Percentiles rank a stretch among this genome's conserved stretches.
phyloP scores from a whole-genome alignment of 2,888 invertebrate genomes.

The Eupithecia inturbata region DNA sequence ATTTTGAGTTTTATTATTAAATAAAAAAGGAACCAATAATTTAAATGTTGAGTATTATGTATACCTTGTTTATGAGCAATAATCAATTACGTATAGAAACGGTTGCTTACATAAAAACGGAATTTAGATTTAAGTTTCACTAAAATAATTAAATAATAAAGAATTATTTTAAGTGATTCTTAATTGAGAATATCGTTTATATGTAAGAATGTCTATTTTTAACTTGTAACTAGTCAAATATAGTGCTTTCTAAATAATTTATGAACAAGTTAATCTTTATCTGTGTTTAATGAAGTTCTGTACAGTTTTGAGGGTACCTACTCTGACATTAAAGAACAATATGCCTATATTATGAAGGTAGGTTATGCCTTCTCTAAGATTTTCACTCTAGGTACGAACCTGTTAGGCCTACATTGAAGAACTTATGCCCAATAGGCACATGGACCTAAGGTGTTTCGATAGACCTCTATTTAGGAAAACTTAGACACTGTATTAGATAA shows the following conservation, averaged over 20 bases:
- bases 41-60: conserved; percentile 59
- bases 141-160: neutral
- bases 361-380: conserved; percentile 41
- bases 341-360: conserved; percentile 34
- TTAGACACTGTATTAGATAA: conserved; percentile 45
- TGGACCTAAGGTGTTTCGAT: conserved; percentile 39
- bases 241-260: conserved; percentile 60
- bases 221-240: conserved; percentile 60
- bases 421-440: conserved; percentile 30
- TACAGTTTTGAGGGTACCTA: conserved; percentile 27
- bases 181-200: conserved; percentile 25
- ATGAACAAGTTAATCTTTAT: conserved; percentile 32
- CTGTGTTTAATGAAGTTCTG: conserved; percentile 22
- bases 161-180: neutral
- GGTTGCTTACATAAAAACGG: conserved; percentile 46
- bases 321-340: conserved; percentile 36
- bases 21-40: conserved; percentile 65
- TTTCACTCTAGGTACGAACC: conserved; percentile 42
- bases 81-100: conserved; percentile 69
- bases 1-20: conserved; percentile 46
- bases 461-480: conserved; percentile 39
- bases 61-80: conserved; percentile 75
- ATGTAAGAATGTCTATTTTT: conserved; percentile 68
- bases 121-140: neutral
- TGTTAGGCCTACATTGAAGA: conserved; percentile 41